Evolutionary conservation across 1,140 invertebrate genomes (phyloP).

Genomic region (Drosophila tristis): DNA sequence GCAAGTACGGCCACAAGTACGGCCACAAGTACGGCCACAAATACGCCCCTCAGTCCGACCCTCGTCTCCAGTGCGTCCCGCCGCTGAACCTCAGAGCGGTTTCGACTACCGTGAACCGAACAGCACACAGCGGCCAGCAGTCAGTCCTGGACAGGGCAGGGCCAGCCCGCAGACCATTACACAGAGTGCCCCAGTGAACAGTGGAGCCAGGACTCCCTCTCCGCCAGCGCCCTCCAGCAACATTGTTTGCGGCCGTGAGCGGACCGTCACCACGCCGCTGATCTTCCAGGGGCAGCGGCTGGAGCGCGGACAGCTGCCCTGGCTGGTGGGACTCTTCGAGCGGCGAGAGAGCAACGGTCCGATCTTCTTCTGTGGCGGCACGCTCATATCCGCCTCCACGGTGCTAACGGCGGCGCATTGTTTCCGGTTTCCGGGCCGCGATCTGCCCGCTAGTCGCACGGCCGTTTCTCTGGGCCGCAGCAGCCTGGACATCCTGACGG

Average conservation of each 20-base stretch:
- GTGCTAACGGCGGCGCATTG: constrained; percentile 85
- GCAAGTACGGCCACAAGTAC: too few species aligned
- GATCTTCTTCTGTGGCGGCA: constrained; percentile 84
- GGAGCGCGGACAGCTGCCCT: constrained; percentile 87
- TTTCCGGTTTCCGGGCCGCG: constrained; percentile 75
- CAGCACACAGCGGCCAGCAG: too few species aligned
- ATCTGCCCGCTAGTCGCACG: constrained; percentile 45
- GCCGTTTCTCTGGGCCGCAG: constrained; percentile 84
- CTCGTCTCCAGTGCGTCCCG: too few species aligned
- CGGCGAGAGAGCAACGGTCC: constrained; percentile 40
- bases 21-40: too few species aligned
- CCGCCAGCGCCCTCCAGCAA: constrained; percentile 3
- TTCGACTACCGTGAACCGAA: too few species aligned
- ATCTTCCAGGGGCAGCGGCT: constrained; percentile 87
- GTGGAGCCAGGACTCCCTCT: too few species aligned
- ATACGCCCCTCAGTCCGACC: too few species aligned
- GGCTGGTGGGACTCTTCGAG: constrained; percentile 88
- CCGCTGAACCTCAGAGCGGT: too few species aligned
- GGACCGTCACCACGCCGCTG: constrained; percentile 73
- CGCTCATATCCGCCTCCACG: constrained; percentile 85
- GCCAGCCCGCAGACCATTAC: too few species aligned
- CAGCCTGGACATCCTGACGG: constrained; percentile 70
- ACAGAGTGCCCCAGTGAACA: too few species aligned
- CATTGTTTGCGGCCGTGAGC: constrained; percentile 56
- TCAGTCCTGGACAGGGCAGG: too few species aligned